phyloP scores from a whole-genome alignment of 2,888 invertebrate species.

The Nomada ruficornis region DNA sequence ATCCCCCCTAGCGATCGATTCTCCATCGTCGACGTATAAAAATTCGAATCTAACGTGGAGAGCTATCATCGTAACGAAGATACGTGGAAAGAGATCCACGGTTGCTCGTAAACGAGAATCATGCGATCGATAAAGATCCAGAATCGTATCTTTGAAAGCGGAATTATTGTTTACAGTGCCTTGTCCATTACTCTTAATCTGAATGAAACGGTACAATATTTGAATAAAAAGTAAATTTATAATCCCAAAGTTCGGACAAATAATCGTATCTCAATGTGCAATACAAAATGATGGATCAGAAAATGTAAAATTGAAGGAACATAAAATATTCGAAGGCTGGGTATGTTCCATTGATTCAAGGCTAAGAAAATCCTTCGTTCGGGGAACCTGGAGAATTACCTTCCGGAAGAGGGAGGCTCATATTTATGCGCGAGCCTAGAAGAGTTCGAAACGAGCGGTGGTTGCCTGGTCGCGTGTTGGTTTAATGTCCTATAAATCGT shows the following conservation, averaged over 20 bases:
- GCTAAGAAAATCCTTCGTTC: slow-evolving; percentile 1
- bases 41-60: slow-evolving; percentile 61
- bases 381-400: slow-evolving; percentile 6
- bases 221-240: background rate
- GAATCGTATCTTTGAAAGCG: slow-evolving; percentile 10
- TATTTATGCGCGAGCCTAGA: slow-evolving; percentile 47
- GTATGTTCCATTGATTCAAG: slow-evolving; percentile 8
- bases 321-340: background rate
- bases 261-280: background rate
- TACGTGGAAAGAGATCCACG: slow-evolving; percentile 44
- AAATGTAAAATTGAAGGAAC: background rate
- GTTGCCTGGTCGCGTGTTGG: slow-evolving; percentile 73
- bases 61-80: slow-evolving; percentile 46
- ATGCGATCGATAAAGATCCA: slow-evolving; percentile 61
- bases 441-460: slow-evolving; percentile 63
- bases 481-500: slow-evolving; percentile 79
- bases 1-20: slow-evolving; percentile 49
- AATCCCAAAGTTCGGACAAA: background rate
- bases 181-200: slow-evolving; percentile 39
- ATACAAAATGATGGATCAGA: background rate
- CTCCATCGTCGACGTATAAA: slow-evolving; percentile 48
- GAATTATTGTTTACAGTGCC: slow-evolving; percentile 3
- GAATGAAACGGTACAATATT: background rate
- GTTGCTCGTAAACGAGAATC: slow-evolving; percentile 40
- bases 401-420: slow-evolving; percentile 10